These are phyloP conservation scores for Reinhardtius hippoglossoides DNA, from an alignment of 2,113 vertebrate species.

Conservation along the genomic window DNA sequence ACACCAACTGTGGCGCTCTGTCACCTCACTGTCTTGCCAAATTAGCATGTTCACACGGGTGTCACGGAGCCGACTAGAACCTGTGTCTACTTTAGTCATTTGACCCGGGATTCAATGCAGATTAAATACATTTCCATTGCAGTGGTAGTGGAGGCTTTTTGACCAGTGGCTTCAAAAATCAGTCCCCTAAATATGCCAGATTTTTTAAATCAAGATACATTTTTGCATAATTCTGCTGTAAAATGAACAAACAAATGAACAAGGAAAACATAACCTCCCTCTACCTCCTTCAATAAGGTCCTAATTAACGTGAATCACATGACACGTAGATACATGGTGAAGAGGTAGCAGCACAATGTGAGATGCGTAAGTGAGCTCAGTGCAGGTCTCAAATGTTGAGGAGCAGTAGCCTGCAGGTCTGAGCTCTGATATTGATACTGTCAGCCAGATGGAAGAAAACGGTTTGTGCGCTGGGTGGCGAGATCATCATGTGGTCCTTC, in stretches of 20 bases:
- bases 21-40: too few species aligned
- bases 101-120: too few species aligned
- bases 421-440: conserved; percentile 49
- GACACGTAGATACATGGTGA: background rate
- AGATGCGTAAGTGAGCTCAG: background rate
- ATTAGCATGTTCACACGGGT: too few species aligned
- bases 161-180: too few species aligned
- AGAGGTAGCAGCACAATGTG: background rate
- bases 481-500: conserved; percentile 41
- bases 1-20: background rate
- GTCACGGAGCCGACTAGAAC: too few species aligned
- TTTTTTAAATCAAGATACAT: too few species aligned
- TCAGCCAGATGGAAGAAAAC: conserved; percentile 53
- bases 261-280: too few species aligned
- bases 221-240: too few species aligned
- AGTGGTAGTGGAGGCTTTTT: too few species aligned
- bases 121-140: too few species aligned
- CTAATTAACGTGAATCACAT: background rate
- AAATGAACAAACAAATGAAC: background rate
- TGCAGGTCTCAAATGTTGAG: background rate
- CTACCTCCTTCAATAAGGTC: background rate
- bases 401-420: conserved; percentile 15
- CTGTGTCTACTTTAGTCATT: too few species aligned
- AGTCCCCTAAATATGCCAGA: too few species aligned
- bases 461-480: conserved; percentile 51